Evolutionary conservation across 2,888 invertebrate genomes (phyloP).

Genomic region (Aporophyla nigra): DNA sequence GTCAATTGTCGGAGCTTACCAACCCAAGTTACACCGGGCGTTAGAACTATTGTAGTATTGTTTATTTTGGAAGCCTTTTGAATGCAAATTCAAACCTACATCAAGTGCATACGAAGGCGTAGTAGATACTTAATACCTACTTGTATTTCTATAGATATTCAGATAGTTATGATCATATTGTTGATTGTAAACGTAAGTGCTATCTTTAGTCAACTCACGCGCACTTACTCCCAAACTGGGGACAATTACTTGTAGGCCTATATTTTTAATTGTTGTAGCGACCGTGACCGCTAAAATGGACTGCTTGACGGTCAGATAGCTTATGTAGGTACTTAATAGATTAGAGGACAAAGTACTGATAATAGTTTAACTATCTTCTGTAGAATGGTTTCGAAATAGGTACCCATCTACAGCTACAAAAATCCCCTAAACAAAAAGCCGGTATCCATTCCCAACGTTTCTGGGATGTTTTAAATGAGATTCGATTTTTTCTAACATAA

Average conservation of each 20-base stretch:
- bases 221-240: slow-evolving; percentile 17
- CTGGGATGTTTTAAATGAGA: background rate
- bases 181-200: slow-evolving; percentile 15
- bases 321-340: slow-evolving; percentile 1
- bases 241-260: slow-evolving; percentile 39
- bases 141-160: slow-evolving; percentile 13
- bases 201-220: slow-evolving; percentile 18
- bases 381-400: background rate
- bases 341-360: background rate
- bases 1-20: too few species aligned
- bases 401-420: background rate
- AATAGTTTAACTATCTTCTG: background rate
- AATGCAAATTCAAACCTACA: background rate
- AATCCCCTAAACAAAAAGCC: background rate
- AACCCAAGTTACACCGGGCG: background rate
- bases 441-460: too few species aligned
- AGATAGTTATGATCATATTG: background rate
- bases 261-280: slow-evolving; percentile 2
- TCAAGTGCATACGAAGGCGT: background rate
- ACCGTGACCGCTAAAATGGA: slow-evolving; percentile 41
- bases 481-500: background rate
- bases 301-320: slow-evolving; percentile 13
- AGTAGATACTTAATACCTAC: background rate
- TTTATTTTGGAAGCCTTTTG: background rate
- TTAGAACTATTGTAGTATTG: background rate